A percentile compares a stretch with the other conserved stretches of the same genome.
Conservation (phyloP, 2,888 invertebrate species). For the Pyrrhosoma nymphula region DNA sequence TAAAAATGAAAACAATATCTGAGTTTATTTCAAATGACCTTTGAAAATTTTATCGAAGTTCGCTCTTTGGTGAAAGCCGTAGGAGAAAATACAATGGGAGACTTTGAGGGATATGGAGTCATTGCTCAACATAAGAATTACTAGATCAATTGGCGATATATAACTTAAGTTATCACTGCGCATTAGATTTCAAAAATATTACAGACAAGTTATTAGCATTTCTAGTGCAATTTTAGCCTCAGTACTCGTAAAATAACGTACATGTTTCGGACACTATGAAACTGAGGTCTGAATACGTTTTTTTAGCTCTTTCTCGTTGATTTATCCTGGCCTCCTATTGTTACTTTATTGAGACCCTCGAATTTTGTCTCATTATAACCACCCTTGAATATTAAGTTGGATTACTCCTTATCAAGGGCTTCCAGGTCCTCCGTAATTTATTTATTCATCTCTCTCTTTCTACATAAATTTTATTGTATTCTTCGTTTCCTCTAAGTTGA, state of each 20-base stretch:
- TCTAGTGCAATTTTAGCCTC: too few species aligned
- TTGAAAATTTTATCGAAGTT: too few species aligned
- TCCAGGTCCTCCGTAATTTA: not conserved
- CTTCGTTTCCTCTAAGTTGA: not conserved
- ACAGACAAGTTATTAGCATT: too few species aligned
- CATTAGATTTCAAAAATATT: too few species aligned
- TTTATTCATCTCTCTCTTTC: not conserved
- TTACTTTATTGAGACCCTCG: not conserved
- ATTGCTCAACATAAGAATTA: too few species aligned
- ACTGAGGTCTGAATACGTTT: too few species aligned
- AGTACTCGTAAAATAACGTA: too few species aligned
- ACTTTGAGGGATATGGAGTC: not conserved
- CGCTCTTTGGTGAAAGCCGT: not conserved
- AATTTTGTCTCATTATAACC: not conserved
- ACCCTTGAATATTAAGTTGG: not conserved
- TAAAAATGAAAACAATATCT: not conserved
- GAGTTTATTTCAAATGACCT: too few species aligned
- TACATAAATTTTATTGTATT: not conserved
- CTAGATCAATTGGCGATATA: too few species aligned
- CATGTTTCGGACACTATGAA: too few species aligned
- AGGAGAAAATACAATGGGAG: not conserved
- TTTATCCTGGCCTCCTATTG: not conserved
- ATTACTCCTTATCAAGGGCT: not conserved
- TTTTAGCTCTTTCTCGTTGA: not conserved
- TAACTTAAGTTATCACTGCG: too few species aligned